A percentile compares a stretch with the other conserved stretches of the same genome.
These are phyloP conservation scores for Polietes domitor DNA, from an alignment of 2,888 invertebrate species.

Conservation along the genomic window DNA sequence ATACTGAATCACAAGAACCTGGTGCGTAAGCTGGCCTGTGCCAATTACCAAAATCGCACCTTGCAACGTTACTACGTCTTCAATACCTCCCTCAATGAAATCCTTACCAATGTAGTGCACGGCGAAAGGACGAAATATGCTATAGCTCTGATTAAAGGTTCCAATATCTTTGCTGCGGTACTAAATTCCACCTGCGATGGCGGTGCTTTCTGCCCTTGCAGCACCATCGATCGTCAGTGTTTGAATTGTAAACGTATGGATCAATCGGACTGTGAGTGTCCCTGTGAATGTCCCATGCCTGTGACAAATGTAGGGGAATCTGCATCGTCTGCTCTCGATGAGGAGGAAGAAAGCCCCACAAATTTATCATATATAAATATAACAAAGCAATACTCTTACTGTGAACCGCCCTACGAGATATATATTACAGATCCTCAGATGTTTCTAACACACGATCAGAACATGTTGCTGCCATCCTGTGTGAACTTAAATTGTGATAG, in stretches of 20 bases:
- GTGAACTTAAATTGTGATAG: slow-evolving; percentile 86
- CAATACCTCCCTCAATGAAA: slow-evolving; percentile 89
- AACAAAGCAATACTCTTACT: slow-evolving; percentile 76
- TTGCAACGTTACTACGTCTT: slow-evolving; percentile 91
- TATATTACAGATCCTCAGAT: slow-evolving; percentile 72
- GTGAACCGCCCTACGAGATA: slow-evolving; percentile 76
- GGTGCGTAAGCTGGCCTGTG: slow-evolving; percentile 91
- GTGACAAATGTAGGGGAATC: slow-evolving; percentile 64
- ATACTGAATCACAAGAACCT: slow-evolving; percentile 92
- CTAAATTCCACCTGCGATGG: slow-evolving; percentile 93
- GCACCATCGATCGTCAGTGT: slow-evolving; percentile 92
- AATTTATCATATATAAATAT: slow-evolving; percentile 70
- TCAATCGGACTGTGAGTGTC: slow-evolving; percentile 96
- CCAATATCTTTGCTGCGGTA: slow-evolving; percentile 94
- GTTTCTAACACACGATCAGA: slow-evolving; percentile 79
- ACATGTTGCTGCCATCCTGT: slow-evolving; percentile 85
- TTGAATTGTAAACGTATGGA: slow-evolving; percentile 97
- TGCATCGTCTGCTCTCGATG: slow-evolving; percentile 43
- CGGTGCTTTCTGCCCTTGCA: slow-evolving; percentile 95
- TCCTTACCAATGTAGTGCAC: slow-evolving; percentile 91
- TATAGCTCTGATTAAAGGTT: slow-evolving; percentile 89
- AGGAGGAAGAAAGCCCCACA: slow-evolving; percentile 64
- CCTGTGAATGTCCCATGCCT: slow-evolving; percentile 91
- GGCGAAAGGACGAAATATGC: slow-evolving; percentile 95
- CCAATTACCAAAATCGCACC: slow-evolving; percentile 91